Evolutionary conservation across 2,113 vertebrate genomes (phyloP), one percentile per base, ranked within the genome.

Genomic region (Hyaena hyaena): DNA sequence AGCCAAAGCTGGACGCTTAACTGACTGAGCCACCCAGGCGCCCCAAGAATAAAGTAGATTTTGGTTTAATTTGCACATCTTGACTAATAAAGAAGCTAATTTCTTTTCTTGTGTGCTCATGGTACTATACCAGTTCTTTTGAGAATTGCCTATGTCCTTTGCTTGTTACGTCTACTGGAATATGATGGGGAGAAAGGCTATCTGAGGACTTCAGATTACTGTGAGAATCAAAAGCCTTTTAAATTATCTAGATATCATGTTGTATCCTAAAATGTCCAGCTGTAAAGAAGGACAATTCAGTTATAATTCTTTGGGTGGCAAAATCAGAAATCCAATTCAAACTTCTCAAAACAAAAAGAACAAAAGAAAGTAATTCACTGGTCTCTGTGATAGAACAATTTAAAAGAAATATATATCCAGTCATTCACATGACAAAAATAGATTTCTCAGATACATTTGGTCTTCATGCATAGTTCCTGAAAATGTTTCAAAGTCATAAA

Each of bases 321-420:
- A 71, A 66, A 17, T 69, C 35, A 65, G 71, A 96, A 95, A 88
- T 77, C 23, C 43, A 95, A 88, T 45, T 76, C 45, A 73, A 91
- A 91, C 55, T 74, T 58, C 43, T 45, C 39, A 94, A 93, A 74
- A 33, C 26, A 15, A 83, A 93, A 93, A 77, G 23, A 88, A 53
- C 14, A 35, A 48, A n/a, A 11, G 39, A 17, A 50, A 48, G 28
- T 15, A 77, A 69, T 48, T 4, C 24, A 43, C 61, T 23, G 14
- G 17, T 65, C 26, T 77, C 74, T 48, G 43, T 3, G 3, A 74
- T 43, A 4, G 26, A 43, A 74, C 15, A 15, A 77, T 77, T 77
- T 77, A 31, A 77, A 77, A 77, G 7, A 77, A 31, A 48, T 48
- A 45, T 31, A 77, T 48, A 77, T 8, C 7, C 17, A 26, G 26